Percentiles rank a stretch among this genome's conserved stretches.
Conservation (phyloP, 1,140 invertebrate genomes). For the Venustaconcha ellipsiformis region DNA sequence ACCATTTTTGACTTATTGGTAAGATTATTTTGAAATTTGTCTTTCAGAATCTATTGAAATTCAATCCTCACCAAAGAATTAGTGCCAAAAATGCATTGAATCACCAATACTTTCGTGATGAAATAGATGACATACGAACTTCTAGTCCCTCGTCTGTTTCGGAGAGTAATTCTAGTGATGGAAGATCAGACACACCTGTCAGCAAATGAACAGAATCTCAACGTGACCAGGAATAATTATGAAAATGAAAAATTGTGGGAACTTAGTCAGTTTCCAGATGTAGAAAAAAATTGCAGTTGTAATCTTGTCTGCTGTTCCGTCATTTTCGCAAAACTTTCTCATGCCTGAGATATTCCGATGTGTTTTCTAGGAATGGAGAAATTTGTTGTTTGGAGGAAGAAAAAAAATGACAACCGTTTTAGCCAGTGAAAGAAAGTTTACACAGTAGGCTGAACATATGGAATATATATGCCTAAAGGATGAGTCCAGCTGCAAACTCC, state of each 20-base stretch:
- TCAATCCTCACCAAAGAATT: slow-evolving; percentile 91
- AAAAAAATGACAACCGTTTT: no score
- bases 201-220: slow-evolving; percentile 43
- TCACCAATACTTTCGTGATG: slow-evolving; percentile 93
- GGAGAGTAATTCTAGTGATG: slow-evolving; percentile 51
- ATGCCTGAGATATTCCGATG: no score
- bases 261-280: no score
- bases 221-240: neutral
- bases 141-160: slow-evolving; percentile 54
- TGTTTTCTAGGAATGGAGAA: no score
- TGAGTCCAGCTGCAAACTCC: no score
- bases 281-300: no score
- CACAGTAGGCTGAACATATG: no score
- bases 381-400: no score
- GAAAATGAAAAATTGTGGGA: neutral
- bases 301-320: no score
- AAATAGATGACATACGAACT: slow-evolving; percentile 54
- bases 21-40: slow-evolving; percentile 6
- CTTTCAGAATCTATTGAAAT: slow-evolving; percentile 77
- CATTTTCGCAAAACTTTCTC: no score
- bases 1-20: neutral
- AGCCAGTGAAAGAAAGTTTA: no score
- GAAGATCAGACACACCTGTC: slow-evolving; percentile 58
- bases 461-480: no score
- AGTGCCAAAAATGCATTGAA: slow-evolving; percentile 95